phyloP scores from a whole-genome alignment of 2,113 vertebrate species.

The Athene noctua region DNA sequence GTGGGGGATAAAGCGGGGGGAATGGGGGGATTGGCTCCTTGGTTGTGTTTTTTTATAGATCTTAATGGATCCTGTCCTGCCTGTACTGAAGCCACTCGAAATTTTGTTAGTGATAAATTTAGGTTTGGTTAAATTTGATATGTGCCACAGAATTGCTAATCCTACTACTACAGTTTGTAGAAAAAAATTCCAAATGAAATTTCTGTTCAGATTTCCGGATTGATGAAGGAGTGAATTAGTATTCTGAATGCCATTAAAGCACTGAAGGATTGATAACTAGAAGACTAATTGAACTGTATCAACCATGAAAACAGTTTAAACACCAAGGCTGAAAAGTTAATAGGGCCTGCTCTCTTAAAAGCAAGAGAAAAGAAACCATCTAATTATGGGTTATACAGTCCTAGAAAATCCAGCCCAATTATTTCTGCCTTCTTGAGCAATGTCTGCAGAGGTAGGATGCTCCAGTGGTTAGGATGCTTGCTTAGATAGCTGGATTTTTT shows the following conservation, averaged over 20 bases:
- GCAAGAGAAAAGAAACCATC: background rate
- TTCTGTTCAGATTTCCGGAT: background rate
- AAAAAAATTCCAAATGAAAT: background rate
- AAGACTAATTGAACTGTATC: background rate
- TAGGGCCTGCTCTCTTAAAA: background rate
- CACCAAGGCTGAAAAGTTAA: background rate
- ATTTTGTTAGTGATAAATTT: background rate
- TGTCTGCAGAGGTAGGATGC: background rate
- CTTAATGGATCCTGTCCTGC: background rate
- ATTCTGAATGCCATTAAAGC: background rate
- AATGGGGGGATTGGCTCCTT: background rate
- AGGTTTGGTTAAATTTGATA: background rate
- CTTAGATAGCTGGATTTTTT: background rate
- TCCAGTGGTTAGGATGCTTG: background rate
- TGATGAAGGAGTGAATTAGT: background rate
- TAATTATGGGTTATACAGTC: background rate
- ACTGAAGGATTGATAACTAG: background rate
- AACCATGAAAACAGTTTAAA: background rate
- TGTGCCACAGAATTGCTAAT: background rate
- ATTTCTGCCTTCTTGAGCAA: background rate
- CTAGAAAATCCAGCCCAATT: background rate
- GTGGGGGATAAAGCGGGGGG: background rate
- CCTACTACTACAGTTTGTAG: background rate
- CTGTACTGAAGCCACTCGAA: background rate
- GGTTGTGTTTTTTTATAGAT: background rate